These are phyloP conservation scores for Pseudomugil gertrudae DNA, from an alignment of 2,797 vertebrate species.

Conservation along the genomic window DNA sequence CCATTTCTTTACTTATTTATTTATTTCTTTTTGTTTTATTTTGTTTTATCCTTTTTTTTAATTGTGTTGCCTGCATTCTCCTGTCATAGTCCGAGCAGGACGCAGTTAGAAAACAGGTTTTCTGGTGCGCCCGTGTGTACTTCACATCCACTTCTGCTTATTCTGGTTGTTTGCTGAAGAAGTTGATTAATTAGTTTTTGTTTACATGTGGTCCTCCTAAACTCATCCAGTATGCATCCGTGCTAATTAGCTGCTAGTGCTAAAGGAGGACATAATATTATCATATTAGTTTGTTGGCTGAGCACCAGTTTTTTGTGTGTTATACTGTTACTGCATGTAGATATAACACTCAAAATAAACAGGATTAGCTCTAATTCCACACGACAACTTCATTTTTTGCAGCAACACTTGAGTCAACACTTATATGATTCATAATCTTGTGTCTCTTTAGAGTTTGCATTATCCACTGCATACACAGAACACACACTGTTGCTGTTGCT, in stretches of 20 bases:
- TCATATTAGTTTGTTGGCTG: conserved; percentile 66
- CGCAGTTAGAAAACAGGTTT: conserved; percentile 13
- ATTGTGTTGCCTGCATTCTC: not conserved
- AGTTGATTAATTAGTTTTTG: conserved; percentile 80
- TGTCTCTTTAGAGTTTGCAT: conserved; percentile 2
- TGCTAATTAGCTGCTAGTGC: conserved; percentile 71
- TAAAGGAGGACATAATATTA: conserved; percentile 71
- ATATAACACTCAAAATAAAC: conserved; percentile 49
- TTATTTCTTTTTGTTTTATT: not conserved
- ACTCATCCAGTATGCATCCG: conserved; percentile 75
- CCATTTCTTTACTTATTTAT: too few relatives aligned
- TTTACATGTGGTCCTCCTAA: conserved; percentile 73
- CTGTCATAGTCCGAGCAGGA: not conserved
- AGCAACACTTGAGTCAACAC: conserved; percentile 13
- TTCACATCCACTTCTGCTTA: conserved; percentile 47
- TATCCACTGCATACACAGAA: not conserved
- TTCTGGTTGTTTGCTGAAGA: conserved; percentile 69
- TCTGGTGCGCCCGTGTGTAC: conserved; percentile 10
- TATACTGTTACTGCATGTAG: conserved; percentile 50
- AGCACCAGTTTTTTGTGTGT: conserved; percentile 50
- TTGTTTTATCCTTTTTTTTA: not conserved
- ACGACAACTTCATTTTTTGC: conserved; percentile 32
- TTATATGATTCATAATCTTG: conserved; percentile 28
- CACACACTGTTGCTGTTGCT: not conserved
- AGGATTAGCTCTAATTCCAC: conserved; percentile 39